phyloP scores from a whole-genome alignment of 1,140 invertebrate species.

The Pantala flavescens region DNA sequence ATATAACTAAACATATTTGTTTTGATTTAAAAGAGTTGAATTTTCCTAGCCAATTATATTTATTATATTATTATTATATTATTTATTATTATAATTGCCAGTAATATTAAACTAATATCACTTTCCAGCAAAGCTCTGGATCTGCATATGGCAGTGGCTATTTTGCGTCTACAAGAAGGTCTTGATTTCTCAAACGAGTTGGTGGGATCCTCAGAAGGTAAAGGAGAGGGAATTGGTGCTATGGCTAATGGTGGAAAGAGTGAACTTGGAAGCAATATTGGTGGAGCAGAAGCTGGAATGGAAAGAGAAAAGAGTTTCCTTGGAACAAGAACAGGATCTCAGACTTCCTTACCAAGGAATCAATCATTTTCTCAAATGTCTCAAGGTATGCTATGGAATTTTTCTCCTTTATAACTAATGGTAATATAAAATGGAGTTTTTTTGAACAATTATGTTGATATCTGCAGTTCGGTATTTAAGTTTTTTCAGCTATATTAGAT shows the following conservation, averaged over 20 bases:
- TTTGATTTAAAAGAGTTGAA: too few relatives aligned
- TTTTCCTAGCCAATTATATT: too few relatives aligned
- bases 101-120: too few relatives aligned
- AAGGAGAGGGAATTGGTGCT: conserved; percentile 26
- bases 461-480: too few relatives aligned
- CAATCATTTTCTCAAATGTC: conserved; percentile 53
- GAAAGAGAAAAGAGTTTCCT: background rate
- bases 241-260: conserved; percentile 1
- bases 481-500: too few relatives aligned
- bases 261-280: background rate
- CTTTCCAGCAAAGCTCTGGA: conserved; percentile 78
- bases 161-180: conserved; percentile 73
- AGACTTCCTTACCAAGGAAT: conserved; percentile 37
- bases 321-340: background rate
- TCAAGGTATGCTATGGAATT: conserved; percentile 38
- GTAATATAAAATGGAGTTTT: background rate
- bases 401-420: too few relatives aligned
- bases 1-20: too few relatives aligned
- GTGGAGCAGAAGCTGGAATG: background rate
- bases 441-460: too few relatives aligned
- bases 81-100: too few relatives aligned
- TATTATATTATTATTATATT: too few relatives aligned
- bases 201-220: conserved; percentile 34
- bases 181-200: conserved; percentile 57
- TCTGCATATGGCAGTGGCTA: conserved; percentile 78